A percentile compares a stretch with the other conserved stretches of the same genome.
phyloP scores from a whole-genome alignment of 2,113 vertebrate species.

The Nipponia nippon region DNA sequence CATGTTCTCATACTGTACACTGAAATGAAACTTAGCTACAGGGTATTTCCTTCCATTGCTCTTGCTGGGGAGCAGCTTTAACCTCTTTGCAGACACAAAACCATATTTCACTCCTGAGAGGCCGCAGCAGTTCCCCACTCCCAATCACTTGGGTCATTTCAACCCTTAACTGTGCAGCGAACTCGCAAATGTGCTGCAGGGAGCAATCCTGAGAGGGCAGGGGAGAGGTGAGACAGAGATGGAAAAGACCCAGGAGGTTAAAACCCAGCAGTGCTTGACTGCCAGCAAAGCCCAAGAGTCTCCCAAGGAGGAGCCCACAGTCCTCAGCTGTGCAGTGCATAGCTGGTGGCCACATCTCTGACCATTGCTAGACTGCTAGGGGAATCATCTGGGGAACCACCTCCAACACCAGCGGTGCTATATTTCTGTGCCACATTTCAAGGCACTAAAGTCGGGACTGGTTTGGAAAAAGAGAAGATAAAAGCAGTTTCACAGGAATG shows the following conservation, averaged over 20 bases:
- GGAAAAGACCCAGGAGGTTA: neutral
- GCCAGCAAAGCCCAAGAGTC: neutral
- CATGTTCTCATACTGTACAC: constrained; percentile 58
- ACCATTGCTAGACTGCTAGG: neutral
- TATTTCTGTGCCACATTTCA: neutral
- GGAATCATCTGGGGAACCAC: neutral
- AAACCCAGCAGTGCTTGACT: neutral
- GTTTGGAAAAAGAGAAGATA: neutral
- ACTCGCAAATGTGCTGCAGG: neutral
- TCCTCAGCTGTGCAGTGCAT: neutral
- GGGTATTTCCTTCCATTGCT: constrained; percentile 63
- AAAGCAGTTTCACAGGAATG: neutral
- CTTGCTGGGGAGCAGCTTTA: constrained; percentile 56
- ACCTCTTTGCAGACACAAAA: constrained; percentile 51
- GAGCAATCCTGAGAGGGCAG: neutral
- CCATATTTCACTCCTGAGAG: constrained; percentile 37
- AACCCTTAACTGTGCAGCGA: neutral
- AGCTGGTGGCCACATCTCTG: neutral
- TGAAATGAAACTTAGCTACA: constrained; percentile 57
- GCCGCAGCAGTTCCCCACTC: neutral
- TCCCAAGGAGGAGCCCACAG: neutral
- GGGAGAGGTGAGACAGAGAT: neutral
- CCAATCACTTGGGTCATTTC: constrained; percentile 11
- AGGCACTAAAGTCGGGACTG: neutral
- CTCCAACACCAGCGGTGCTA: neutral